Percentiles rank a stretch among this genome's conserved stretches.
Evolutionary conservation across 1,140 invertebrate species (phyloP).

Genomic region (Drosophila tropicalis): DNA sequence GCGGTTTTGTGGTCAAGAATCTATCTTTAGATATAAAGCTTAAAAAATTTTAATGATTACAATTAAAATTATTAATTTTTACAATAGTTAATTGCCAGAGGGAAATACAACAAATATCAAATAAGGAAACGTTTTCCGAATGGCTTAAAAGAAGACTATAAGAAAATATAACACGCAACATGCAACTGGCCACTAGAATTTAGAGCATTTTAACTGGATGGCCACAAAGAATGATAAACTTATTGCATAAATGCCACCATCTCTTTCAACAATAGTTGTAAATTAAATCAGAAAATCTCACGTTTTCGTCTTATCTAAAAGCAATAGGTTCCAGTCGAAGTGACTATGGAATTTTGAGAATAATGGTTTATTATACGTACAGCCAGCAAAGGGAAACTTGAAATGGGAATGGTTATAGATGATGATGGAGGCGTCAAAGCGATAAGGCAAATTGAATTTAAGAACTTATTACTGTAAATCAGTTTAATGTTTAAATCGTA

Average conservation of each 20-base stretch:
- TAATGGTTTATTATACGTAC: neutral
- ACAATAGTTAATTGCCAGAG: slow-evolving; percentile 8
- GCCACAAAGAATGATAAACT: neutral
- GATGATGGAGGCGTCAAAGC: neutral
- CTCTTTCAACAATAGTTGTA: neutral
- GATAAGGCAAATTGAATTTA: neutral
- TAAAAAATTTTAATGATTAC: slow-evolving; percentile 13
- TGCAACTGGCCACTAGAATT: neutral
- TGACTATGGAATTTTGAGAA: too few species aligned
- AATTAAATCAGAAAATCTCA: neutral
- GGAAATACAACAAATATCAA: neutral
- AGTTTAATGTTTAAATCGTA: neutral
- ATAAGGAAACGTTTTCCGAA: neutral
- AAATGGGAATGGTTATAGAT: neutral
- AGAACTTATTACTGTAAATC: neutral
- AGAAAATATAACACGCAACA: neutral
- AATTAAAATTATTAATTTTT: slow-evolving; percentile 19
- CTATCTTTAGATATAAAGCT: slow-evolving; percentile 3
- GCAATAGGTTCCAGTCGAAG: neutral
- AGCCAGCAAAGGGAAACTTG: neutral
- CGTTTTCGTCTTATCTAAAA: neutral
- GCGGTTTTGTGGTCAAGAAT: slow-evolving; percentile 6
- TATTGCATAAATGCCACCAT: neutral
- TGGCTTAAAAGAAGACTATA: neutral
- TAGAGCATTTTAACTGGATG: neutral